Base-by-base conservation (phyloP, 2,797 vertebrate species). In the Dryobates pubescens region DNA sequence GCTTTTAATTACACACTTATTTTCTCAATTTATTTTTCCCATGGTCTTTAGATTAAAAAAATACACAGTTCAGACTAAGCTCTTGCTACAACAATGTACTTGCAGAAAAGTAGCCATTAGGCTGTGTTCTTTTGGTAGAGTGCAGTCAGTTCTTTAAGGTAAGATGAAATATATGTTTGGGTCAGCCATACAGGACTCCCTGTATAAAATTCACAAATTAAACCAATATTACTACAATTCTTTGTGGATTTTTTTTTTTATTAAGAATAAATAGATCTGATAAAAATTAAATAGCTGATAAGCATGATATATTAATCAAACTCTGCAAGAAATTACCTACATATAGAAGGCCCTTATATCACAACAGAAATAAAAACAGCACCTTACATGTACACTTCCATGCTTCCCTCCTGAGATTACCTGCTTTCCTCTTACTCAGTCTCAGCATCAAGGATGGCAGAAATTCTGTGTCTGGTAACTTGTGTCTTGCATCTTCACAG, bases 251-350 rank as follows among this genome's bases (percentile, higher is more conserved):
- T 87, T 45, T 57, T 73, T 56, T 93, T 96, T 96, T 95, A 96
- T 96, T 96, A 83, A 62, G 78, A 95, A 96, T 83, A 94, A 94
- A 95, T 90, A 93, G 78, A 88, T 87, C 61, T 84, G 53, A 70
- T 78, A 87, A 88, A 94, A 95, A 83, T 72, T 7, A 81, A 93
- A n/a, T 34, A 63, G 24, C 49, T 43, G 47, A 59, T 77, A 94
- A 77, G 86, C 75, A 93, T 0, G n/a, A 84, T 49, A 41, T 53
- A 70, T 82, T 76, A 79, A 56, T 77, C 23, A 92, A 92, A 92
- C 34, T 75, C 62, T 7, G 23, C 51, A 79, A 94, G 61, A 93
- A 86, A 54, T 69, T 1, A 92, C n/a, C 27, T 70, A 62, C 41
- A 78, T 69, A 89, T 62, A 94, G 92, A 94, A 81, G 67, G 68